These are phyloP conservation scores for Desoria tigrina DNA, from an alignment of 2,888 invertebrate genomes.

Conservation along the genomic window DNA sequence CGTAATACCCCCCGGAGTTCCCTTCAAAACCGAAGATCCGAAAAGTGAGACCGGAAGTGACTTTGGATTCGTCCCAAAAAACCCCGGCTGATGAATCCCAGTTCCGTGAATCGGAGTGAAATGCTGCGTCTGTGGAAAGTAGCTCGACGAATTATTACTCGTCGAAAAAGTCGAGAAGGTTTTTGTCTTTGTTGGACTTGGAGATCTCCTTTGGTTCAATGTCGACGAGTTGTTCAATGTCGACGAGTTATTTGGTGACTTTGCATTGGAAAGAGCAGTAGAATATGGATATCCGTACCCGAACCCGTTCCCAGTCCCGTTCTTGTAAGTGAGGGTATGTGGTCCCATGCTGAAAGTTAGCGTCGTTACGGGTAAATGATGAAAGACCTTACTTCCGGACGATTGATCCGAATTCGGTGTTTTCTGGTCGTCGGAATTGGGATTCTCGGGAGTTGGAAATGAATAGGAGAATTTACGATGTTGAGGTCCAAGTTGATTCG, in stretches of 20 bases:
- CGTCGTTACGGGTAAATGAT: conserved; percentile 50
- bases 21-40: conserved; percentile 36
- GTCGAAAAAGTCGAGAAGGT: conserved; percentile 20
- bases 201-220: conserved; percentile 29
- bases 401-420: conserved; percentile 21
- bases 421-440: conserved; percentile 17
- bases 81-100: too few species aligned
- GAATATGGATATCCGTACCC: neutral
- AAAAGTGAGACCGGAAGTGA: conserved; percentile 43
- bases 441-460: conserved; percentile 29
- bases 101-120: neutral
- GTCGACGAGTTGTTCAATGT: neutral
- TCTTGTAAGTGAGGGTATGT: too few species aligned
- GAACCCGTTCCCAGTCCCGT: neutral
- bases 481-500: neutral
- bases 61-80: conserved; percentile 29
- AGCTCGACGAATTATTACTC: conserved; percentile 31
- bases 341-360: conserved; percentile 44
- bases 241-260: neutral
- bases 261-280: neutral
- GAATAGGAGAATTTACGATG: conserved; percentile 40
- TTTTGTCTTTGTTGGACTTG: conserved; percentile 28
- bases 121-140: conserved; percentile 29
- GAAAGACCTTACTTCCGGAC: conserved; percentile 7
- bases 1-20: conserved; percentile 3